A percentile compares a stretch with the other conserved stretches of the same genome.
phyloP scores from a whole-genome alignment of 2,113 vertebrate genomes.

The Neopipo cinnamomea region DNA sequence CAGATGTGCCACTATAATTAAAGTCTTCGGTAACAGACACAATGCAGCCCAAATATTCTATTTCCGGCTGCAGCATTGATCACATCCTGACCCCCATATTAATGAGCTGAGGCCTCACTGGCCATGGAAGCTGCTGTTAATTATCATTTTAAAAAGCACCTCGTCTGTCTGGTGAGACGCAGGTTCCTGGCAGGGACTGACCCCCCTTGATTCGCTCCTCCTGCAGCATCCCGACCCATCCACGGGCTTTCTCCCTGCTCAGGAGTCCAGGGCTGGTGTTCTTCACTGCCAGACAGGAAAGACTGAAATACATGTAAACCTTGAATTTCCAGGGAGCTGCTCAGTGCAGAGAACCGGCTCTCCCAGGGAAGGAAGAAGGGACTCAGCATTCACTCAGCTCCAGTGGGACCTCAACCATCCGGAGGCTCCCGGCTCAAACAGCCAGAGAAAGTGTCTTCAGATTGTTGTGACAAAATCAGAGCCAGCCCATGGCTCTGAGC shows the following conservation, averaged over 20 bases:
- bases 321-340: not conserved
- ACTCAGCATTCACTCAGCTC: rapidly evolving
- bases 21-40: not conserved
- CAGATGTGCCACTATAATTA: slow-evolving; percentile 9
- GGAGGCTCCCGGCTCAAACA: not conserved
- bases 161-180: rapidly evolving
- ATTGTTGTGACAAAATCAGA: not conserved
- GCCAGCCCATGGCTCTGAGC: not conserved
- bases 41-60: slow-evolving; percentile 9
- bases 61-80: slow-evolving; percentile 23
- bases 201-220: not conserved
- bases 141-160: not conserved
- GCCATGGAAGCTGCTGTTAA: not conserved
- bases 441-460: not conserved
- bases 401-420: rapidly evolving
- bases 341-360: not conserved
- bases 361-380: not conserved
- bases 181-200: rapidly evolving
- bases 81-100: not conserved
- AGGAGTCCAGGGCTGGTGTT: not conserved
- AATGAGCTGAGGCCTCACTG: not conserved
- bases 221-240: not conserved
- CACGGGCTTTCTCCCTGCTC: not conserved
- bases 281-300: not conserved
- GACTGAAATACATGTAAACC: not conserved